phyloP scores from a whole-genome alignment of 1,140 invertebrate species.

The Saccostrea cuccullata region DNA sequence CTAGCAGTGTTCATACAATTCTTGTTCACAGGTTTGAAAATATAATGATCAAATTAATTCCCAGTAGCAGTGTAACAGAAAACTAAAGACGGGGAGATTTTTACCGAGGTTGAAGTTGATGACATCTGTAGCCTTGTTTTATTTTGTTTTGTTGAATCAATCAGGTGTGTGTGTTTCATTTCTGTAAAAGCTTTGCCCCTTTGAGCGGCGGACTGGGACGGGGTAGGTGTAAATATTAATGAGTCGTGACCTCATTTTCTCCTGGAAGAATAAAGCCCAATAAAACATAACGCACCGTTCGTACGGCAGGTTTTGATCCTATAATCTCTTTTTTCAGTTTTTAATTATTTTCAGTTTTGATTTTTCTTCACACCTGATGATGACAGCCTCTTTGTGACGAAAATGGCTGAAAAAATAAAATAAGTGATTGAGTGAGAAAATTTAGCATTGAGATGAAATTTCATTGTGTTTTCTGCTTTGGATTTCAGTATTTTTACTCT shows the following conservation, averaged over 20 bases:
- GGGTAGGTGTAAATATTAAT: not conserved
- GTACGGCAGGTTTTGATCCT: not conserved
- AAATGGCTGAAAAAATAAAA: too few relatives aligned
- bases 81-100: not conserved
- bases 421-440: too few relatives aligned
- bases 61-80: not conserved
- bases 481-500: too few relatives aligned
- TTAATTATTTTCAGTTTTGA: not conserved
- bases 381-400: too few relatives aligned
- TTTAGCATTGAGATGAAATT: too few relatives aligned
- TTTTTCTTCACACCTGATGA: not conserved
- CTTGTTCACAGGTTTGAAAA: not conserved
- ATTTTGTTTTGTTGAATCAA: not conserved
- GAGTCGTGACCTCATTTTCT: not conserved
- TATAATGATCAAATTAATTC: not conserved
- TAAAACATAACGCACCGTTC: not conserved
- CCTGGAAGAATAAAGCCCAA: not conserved
- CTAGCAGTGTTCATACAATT: not conserved
- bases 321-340: not conserved
- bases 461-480: too few relatives aligned
- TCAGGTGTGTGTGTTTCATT: not conserved
- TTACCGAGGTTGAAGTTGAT: not conserved
- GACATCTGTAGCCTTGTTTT: not conserved
- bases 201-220: not conserved
- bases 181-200: not conserved